Percentiles rank a stretch among this genome's conserved stretches.
These are phyloP conservation scores for Fukomys damarensis DNA, from an alignment of 2,113 vertebrate species.

Conservation along the genomic window DNA sequence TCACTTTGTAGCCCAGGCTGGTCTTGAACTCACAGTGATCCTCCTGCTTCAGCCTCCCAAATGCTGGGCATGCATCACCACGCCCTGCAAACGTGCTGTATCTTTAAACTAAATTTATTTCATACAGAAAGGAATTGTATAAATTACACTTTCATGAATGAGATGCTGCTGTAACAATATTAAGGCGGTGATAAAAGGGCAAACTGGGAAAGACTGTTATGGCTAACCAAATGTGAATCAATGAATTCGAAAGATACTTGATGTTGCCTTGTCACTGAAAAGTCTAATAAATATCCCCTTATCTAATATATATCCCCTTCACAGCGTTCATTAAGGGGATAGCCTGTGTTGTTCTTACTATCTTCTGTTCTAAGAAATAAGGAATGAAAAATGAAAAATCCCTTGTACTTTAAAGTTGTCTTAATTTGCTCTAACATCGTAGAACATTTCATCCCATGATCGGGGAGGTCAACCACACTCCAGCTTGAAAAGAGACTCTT, in stretches of 20 bases:
- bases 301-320: accelerated
- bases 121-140: background rate
- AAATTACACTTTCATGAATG: background rate
- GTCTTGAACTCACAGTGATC: no score
- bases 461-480: background rate
- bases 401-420: background rate
- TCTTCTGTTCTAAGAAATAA: background rate
- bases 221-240: background rate
- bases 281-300: background rate
- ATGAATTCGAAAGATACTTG: background rate
- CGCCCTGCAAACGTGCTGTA: background rate
- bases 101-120: background rate
- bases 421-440: background rate
- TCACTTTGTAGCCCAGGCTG: no score
- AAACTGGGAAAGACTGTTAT: background rate
- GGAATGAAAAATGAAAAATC: background rate
- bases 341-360: background rate
- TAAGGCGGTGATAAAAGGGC: background rate
- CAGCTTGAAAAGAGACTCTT: background rate
- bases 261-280: background rate
- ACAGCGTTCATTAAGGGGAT: background rate
- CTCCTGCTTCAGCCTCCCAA: no score
- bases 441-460: background rate
- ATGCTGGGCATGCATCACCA: no score
- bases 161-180: background rate